Base-by-base conservation (phyloP, 1,140 invertebrate genomes). In the Neodiprion pinetum region DNA sequence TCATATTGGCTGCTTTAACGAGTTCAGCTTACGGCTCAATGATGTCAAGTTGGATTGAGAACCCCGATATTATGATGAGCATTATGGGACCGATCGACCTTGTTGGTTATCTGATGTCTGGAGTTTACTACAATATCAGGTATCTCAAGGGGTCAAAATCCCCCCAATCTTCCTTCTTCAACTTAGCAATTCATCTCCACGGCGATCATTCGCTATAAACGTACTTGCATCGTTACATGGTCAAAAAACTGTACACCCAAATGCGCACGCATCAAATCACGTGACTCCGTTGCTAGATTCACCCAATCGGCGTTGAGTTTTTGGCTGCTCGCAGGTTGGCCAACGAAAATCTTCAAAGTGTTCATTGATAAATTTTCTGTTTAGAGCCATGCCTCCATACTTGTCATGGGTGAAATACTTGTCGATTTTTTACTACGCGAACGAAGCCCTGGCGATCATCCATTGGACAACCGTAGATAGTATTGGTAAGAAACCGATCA, bases 341-440 rank as follows among this genome's bases (percentile, higher is more conserved):
- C 28, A 40, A 40, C 17, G 17, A 21, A 21, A 21, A 21, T 21
- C 17, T 21, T 21, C 17, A 21, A 21, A 21, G 17, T 21, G 17
- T 21, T 21, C 17, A 21, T 21, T 21, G 17, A 21, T 21, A 21
- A 40, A 14, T 61, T 61, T 61, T 17, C 11, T 17, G 68, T 78
- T 70, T 53, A 87, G 83, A 28, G 83, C 85, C 7, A 76, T 90
- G n/a, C 90, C 90, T 0, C 78, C 75, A 7, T 91, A 89, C 70
- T 87, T 91, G 61, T 74, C 80, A 0, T 89, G 87, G 79, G 69
- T 91, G 12, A 88, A 90, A 79, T 91, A 90, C 77, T 53, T 91
- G 10, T 91, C 90, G 1, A 90, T 90, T 84, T 91, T 92, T 80
- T 87, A 88, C 67, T 92, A 90, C 79, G 83, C 84, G 11, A 90